These are phyloP conservation scores for Hippocampus zosterae DNA, from an alignment of 2,113 vertebrate species.

Conservation along the genomic window DNA sequence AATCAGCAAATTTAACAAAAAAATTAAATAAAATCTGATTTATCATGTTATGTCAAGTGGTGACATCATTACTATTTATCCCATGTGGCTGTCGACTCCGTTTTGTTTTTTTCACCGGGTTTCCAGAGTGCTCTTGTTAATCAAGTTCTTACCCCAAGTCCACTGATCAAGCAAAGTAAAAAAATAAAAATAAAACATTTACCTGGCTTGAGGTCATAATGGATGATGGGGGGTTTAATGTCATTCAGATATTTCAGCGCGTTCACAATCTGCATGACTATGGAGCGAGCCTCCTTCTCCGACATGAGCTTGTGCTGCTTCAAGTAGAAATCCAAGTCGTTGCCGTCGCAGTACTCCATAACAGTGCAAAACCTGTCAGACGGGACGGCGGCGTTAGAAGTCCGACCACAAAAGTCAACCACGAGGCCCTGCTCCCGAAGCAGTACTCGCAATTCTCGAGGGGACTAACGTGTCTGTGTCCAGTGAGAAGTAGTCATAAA, in stretches of 20 bases:
- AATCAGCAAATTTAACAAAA: too few species aligned
- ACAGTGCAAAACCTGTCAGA: conserved; percentile 93
- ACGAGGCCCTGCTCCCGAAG: neutral
- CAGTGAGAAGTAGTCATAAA: conserved; percentile 99
- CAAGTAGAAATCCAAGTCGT: conserved; percentile 99
- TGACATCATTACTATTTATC: too few species aligned
- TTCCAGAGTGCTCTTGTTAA: too few species aligned
- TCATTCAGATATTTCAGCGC: conserved; percentile 98
- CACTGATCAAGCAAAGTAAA: too few species aligned
- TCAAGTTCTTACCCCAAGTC: neutral
- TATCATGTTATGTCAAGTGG: too few species aligned
- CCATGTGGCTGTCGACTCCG: neutral
- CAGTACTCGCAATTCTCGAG: neutral
- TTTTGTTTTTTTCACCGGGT: neutral
- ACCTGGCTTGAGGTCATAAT: conserved; percentile 99
- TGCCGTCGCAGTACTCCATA: conserved; percentile 99
- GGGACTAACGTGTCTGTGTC: conserved; percentile 97
- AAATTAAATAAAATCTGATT: too few species aligned
- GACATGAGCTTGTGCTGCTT: conserved; percentile 99
- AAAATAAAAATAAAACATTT: conserved; percentile 21
- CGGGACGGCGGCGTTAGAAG: neutral
- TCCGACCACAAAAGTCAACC: neutral
- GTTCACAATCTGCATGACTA: conserved; percentile 99
- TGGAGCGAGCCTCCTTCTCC: conserved; percentile 98
- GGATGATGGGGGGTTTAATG: conserved; percentile 99